A percentile compares a stretch with the other conserved stretches of the same genome.
Conservation (phyloP, 2,113 vertebrate species). For the Rhea pennata region DNA sequence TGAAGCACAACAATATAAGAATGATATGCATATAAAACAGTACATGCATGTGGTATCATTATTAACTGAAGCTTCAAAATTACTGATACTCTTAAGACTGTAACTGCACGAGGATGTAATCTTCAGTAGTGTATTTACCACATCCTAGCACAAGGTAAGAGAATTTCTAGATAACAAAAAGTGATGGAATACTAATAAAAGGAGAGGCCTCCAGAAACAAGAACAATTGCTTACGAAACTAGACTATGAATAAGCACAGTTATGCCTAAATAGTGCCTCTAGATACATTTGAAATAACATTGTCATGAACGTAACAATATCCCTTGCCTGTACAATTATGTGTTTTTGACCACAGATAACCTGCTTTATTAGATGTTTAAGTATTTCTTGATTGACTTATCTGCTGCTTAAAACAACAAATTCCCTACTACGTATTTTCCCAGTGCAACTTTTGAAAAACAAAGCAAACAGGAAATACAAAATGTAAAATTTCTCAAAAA, state of each 20-base stretch:
- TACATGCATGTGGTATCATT: neutral
- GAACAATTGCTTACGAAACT: neutral
- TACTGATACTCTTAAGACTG: neutral
- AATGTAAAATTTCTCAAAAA: neutral
- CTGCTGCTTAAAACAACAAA: neutral
- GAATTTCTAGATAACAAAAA: neutral
- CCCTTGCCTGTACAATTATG: neutral
- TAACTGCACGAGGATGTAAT: neutral
- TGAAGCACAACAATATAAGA: neutral
- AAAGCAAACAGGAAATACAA: neutral
- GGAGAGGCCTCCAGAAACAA: neutral
- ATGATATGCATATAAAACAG: neutral
- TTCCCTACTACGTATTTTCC: neutral
- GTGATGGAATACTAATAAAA: neutral
- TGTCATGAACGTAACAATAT: neutral
- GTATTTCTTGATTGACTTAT: neutral
- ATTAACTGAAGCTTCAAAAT: slow-evolving; percentile 8
- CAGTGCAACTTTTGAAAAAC: neutral
- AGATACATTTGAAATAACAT: neutral
- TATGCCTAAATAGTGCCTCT: neutral
- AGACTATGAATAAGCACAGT: neutral
- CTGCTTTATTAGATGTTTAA: neutral
- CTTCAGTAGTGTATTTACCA: neutral
- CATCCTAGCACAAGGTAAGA: neutral
- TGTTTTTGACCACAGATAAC: neutral